Conservation (phyloP, 2,113 vertebrate species). For the Sterrhoptilus dennistouni region DNA sequence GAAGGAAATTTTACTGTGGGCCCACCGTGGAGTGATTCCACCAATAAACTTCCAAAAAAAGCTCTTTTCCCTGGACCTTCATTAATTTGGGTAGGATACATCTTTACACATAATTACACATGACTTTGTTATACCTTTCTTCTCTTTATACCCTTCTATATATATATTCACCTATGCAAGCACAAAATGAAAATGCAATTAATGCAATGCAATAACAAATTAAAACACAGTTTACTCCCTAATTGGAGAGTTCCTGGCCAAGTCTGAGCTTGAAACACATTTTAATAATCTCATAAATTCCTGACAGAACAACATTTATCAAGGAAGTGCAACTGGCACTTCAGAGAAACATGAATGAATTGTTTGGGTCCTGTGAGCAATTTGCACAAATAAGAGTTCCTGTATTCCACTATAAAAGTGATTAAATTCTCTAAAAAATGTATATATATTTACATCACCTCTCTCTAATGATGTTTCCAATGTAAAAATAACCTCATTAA, state of each 20-base stretch:
- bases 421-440: background rate
- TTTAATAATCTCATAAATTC: background rate
- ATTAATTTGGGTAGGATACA: background rate
- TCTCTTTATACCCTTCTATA: background rate
- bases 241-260: background rate
- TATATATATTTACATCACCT: background rate
- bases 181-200: background rate
- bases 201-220: background rate
- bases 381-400: background rate
- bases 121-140: background rate
- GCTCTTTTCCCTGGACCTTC: background rate
- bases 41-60: background rate
- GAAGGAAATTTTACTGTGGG: background rate
- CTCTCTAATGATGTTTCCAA: background rate
- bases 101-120: background rate
- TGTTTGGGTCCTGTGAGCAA: background rate
- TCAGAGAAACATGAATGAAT: background rate
- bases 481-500: constrained; percentile 63
- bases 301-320: background rate
- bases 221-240: background rate
- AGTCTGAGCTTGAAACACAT: background rate
- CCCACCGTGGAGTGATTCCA: background rate
- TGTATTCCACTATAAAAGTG: background rate
- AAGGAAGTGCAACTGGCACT: background rate
- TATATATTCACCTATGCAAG: background rate